Conservation (phyloP, 2,113 vertebrate species). For the Chitala chitala region DNA sequence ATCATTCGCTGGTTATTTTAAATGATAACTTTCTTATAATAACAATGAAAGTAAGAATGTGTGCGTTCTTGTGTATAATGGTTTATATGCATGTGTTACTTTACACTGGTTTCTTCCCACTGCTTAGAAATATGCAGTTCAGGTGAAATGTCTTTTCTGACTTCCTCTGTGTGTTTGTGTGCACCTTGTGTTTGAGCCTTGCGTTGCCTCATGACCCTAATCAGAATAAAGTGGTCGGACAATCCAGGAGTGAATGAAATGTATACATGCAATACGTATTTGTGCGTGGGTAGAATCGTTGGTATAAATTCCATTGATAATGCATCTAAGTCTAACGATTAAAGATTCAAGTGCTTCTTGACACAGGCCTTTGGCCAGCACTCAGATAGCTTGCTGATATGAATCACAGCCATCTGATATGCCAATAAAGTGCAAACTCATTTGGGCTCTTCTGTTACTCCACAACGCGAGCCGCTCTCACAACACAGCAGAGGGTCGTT, state of each 20-base stretch:
- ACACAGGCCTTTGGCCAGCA: conserved; percentile 15
- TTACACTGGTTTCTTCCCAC: no score
- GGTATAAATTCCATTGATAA: conserved; percentile 28
- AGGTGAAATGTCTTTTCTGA: no score
- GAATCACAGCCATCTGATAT: conserved; percentile 38
- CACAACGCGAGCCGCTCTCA: conserved; percentile 19
- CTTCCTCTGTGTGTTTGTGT: no score
- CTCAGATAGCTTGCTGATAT: conserved; percentile 36
- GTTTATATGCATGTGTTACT: no score
- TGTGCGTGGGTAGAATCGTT: conserved; percentile 32
- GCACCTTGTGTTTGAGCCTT: no score
- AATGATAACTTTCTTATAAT: conserved; percentile 30
- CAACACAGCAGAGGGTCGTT: conserved; percentile 14
- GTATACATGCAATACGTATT: conserved; percentile 38
- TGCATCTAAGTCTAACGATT: conserved; percentile 37
- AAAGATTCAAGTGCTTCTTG: conserved; percentile 38
- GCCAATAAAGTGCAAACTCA: conserved; percentile 30
- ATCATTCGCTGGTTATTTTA: conserved; percentile 31
- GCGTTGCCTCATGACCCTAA: no score
- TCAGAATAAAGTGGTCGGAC: no score
- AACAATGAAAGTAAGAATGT: no score
- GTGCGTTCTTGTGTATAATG: no score
- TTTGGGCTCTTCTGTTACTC: conserved; percentile 29
- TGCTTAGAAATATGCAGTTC: no score
- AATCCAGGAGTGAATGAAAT: conserved; percentile 30